These are phyloP conservation scores for Mohoua ochrocephala DNA, from an alignment of 2,113 vertebrate species.

Conservation along the genomic window DNA sequence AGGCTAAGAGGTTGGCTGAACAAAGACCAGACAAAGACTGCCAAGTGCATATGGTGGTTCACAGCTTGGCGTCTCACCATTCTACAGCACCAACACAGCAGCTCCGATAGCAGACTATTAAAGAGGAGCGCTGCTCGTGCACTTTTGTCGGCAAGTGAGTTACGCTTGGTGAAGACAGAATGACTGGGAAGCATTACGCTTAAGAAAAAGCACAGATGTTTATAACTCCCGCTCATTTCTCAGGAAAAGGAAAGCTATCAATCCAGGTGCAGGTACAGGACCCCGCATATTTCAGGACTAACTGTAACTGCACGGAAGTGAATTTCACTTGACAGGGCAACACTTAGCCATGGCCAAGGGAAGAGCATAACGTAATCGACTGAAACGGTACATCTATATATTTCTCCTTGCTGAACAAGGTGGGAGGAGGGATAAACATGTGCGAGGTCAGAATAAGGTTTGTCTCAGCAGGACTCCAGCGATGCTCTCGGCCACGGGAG, in stretches of 20 bases:
- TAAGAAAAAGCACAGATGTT: conserved; percentile 59
- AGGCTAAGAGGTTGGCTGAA: conserved; percentile 73
- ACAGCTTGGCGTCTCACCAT: conserved; percentile 72
- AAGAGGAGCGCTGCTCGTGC: conserved; percentile 67
- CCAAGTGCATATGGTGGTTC: conserved; percentile 75
- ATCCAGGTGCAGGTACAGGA: conserved; percentile 13
- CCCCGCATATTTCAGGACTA: not conserved
- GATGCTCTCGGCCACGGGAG: not conserved
- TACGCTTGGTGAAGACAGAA: conserved; percentile 69
- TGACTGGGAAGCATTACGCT: conserved; percentile 54
- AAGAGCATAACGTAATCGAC: conserved; percentile 2
- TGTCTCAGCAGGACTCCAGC: conserved; percentile 5
- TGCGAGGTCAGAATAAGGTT: not conserved
- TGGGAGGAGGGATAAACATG: conserved; percentile 35
- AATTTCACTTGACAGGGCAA: not conserved
- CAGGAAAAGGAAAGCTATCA: conserved; percentile 34
- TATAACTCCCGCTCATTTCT: conserved; percentile 43
- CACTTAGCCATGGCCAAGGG: not conserved
- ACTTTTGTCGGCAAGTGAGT: conserved; percentile 73
- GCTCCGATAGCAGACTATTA: conserved; percentile 67
- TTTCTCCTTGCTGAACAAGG: conserved; percentile 44
- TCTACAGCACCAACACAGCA: conserved; percentile 71
- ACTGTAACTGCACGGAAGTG: not conserved
- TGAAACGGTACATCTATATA: not conserved
- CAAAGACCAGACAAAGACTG: conserved; percentile 74